These are phyloP conservation scores for Sparus aurata DNA, from an alignment of 2,797 vertebrate genomes.

Conservation along the genomic window DNA sequence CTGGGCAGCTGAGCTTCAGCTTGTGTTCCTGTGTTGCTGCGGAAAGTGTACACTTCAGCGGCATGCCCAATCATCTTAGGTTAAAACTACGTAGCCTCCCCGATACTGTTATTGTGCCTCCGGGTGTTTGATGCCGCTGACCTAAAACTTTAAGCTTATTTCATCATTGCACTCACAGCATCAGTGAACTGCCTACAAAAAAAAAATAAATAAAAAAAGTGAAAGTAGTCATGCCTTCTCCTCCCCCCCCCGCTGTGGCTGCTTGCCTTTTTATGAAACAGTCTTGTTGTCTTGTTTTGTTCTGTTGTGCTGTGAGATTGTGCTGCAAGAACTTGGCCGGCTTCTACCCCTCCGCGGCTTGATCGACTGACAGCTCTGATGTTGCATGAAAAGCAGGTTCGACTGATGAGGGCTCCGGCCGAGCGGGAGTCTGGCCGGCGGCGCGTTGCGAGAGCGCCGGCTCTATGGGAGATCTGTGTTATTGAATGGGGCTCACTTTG, in stretches of 20 bases:
- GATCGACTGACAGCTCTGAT: constrained; percentile 78
- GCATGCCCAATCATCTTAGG: constrained; percentile 49
- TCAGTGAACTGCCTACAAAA: constrained; percentile 53
- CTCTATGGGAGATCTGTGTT: constrained; percentile 70
- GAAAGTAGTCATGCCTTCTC: constrained; percentile 38
- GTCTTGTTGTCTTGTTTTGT: constrained; percentile 59
- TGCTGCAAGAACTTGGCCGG: constrained; percentile 50
- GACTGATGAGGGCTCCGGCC: constrained; percentile 67
- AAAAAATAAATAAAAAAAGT: constrained; percentile 32
- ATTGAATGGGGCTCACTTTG: constrained; percentile 71
- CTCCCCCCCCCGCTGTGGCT: constrained; percentile 39
- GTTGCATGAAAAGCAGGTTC: constrained; percentile 79
- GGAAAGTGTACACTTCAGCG: constrained; percentile 44
- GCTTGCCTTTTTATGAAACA: constrained; percentile 26
- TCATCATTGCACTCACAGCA: constrained; percentile 60
- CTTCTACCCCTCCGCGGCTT: constrained; percentile 42
- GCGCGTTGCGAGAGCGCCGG: constrained; percentile 49
- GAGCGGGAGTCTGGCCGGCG: constrained; percentile 60
- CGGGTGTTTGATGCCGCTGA: constrained; percentile 68
- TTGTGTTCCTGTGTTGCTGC: constrained; percentile 29
- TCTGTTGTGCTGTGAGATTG: constrained; percentile 48
- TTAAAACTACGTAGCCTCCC: constrained; percentile 46
- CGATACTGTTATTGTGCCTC: constrained; percentile 49
- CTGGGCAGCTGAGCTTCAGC: constrained; percentile 25
- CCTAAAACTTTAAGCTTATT: constrained; percentile 69